Percentiles rank a stretch among this genome's conserved stretches.
Evolutionary conservation across 2,113 vertebrate species (phyloP).

Genomic region (Ammodytes dubius): DNA sequence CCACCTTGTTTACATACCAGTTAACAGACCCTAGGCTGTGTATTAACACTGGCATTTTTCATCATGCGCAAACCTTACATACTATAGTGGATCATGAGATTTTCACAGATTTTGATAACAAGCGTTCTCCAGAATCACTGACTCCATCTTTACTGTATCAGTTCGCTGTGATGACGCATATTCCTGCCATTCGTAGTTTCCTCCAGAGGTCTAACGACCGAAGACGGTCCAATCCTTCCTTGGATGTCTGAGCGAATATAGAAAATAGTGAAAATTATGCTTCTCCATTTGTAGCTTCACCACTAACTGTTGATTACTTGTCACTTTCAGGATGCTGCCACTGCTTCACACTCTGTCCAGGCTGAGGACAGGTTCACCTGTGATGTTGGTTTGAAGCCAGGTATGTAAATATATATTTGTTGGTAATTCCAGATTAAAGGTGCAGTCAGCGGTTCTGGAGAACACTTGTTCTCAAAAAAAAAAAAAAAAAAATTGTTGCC

Average conservation of each 20-base stretch:
- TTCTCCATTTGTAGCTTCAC: neutral
- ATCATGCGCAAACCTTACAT: no score
- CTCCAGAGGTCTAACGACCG: slow-evolving; percentile 59
- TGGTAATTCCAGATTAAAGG: neutral
- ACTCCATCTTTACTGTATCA: no score
- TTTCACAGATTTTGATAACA: no score
- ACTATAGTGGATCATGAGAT: no score
- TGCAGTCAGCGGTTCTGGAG: no score
- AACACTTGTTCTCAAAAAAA: no score
- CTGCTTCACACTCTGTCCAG: neutral
- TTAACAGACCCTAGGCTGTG: no score
- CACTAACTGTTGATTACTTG: neutral
- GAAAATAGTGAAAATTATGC: rapidly evolving
- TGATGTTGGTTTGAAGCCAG: neutral
- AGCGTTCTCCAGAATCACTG: no score
- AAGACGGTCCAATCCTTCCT: slow-evolving; percentile 72
- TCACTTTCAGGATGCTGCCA: neutral
- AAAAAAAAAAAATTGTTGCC: no score
- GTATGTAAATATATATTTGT: neutral
- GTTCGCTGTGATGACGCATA: slow-evolving; percentile 67
- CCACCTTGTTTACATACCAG: no score
- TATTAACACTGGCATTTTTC: no score
- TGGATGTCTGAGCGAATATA: slow-evolving; percentile 71
- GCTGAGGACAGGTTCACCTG: rapidly evolving
- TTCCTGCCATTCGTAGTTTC: slow-evolving; percentile 68